Evolutionary conservation across 2,113 vertebrate species (phyloP).

Genomic region (Pungitius pungitius): DNA sequence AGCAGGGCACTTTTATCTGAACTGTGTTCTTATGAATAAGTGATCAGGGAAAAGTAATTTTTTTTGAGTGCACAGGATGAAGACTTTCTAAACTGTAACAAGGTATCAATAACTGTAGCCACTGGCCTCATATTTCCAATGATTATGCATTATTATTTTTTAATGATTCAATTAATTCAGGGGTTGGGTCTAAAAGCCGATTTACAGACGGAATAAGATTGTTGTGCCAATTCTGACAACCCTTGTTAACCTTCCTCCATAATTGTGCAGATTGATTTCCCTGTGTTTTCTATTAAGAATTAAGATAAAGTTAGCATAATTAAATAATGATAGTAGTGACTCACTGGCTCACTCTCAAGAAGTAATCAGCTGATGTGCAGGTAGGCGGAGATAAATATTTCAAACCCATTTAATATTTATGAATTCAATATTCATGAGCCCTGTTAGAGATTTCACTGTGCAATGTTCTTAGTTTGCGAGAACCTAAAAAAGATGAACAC

Average conservation of each 20-base stretch:
- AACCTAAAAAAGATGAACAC: background rate
- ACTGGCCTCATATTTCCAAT: background rate
- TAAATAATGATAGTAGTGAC: background rate
- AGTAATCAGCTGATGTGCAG: slow-evolving; percentile 41
- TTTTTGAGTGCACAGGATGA: no score
- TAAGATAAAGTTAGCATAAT: background rate
- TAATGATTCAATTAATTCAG: slow-evolving; percentile 23
- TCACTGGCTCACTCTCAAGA: slow-evolving; percentile 31
- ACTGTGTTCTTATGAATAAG: slow-evolving; percentile 48
- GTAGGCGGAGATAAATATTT: slow-evolving; percentile 16
- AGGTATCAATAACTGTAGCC: slow-evolving; percentile 7
- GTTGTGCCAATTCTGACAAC: background rate
- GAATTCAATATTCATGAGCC: slow-evolving; percentile 22
- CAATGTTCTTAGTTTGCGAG: background rate
- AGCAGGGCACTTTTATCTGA: slow-evolving; percentile 47
- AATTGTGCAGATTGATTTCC: background rate
- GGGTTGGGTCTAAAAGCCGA: background rate
- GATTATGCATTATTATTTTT: background rate
- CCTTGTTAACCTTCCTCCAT: background rate
- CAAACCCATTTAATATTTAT: background rate
- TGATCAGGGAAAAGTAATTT: slow-evolving; percentile 30
- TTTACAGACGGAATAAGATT: slow-evolving; percentile 16
- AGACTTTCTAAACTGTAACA: background rate
- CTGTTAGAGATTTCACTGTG: slow-evolving; percentile 11
- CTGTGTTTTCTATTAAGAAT: background rate